These are phyloP conservation scores for Gambusia holbrooki DNA, from an alignment of 2,113 vertebrate genomes.

Conservation along the genomic window DNA sequence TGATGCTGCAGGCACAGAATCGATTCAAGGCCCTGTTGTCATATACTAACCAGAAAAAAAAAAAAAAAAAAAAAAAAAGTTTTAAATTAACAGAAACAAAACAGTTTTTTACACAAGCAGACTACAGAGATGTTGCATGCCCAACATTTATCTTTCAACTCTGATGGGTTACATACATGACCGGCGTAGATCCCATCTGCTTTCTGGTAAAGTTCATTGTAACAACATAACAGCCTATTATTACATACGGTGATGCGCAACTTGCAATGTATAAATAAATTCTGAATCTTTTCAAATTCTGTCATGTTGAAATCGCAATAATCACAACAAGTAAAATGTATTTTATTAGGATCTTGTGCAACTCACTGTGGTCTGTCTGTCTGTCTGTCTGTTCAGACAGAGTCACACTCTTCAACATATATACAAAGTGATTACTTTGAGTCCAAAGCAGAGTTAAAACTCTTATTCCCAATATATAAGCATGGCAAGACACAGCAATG, in stretches of 20 bases:
- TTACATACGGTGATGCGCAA: not conserved
- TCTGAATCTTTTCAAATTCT: not conserved
- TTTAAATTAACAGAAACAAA: slow-evolving; percentile 7
- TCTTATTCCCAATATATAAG: no score
- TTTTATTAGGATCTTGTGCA: not conserved
- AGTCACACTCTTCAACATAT: no score
- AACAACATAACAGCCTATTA: not conserved
- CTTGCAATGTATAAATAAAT: not conserved
- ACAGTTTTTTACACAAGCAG: slow-evolving; percentile 1
- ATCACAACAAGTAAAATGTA: not conserved
- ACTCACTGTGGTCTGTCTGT: not conserved
- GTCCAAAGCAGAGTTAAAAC: no score
- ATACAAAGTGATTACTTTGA: no score
- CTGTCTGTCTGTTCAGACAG: not conserved
- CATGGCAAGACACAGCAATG: no score
- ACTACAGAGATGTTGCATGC: not conserved
- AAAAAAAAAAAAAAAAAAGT: no score
- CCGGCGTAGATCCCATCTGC: no score
- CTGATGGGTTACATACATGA: not conserved
- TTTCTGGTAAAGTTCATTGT: not conserved
- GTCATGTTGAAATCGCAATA: not conserved
- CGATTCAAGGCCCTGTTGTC: no score
- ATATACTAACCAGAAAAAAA: no score
- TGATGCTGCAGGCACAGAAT: no score
- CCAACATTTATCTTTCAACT: not conserved